Conservation (phyloP, 2,797 vertebrate species). For the Centroberyx gerrardi region DNA sequence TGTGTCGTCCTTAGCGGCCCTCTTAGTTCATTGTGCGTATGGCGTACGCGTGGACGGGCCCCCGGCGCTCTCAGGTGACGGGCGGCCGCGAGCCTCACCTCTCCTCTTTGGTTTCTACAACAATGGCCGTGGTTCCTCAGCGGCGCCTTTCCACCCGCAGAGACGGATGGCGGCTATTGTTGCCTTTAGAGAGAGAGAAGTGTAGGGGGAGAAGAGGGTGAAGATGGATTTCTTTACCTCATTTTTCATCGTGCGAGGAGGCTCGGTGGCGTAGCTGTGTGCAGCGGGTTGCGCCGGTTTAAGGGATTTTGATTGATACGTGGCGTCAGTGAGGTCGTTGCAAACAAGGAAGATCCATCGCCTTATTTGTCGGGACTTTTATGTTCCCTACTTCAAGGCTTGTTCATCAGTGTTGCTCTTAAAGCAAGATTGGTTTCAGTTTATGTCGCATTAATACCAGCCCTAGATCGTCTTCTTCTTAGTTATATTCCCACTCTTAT, state of each 20-base stretch:
- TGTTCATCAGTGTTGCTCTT: neutral
- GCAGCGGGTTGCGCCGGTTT: conserved; percentile 18
- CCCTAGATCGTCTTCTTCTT: neutral
- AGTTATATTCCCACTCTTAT: neutral
- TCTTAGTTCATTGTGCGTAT: conserved; percentile 54
- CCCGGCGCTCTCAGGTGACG: conserved; percentile 78
- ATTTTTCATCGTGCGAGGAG: conserved; percentile 49
- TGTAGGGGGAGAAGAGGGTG: conserved; percentile 47
- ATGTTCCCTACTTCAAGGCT: neutral
- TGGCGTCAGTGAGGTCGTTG: neutral
- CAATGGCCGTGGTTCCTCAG: conserved; percentile 58
- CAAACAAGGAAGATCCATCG: neutral
- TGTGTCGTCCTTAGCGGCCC: conserved; percentile 60
- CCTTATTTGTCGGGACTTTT: neutral
- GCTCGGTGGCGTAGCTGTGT: neutral
- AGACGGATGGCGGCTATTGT: conserved; percentile 75
- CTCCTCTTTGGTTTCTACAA: conserved; percentile 61
- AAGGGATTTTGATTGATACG: conserved; percentile 19
- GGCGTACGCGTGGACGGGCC: conserved; percentile 64
- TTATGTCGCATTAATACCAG: neutral
- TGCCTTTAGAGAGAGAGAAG: conserved; percentile 56
- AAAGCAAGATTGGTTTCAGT: neutral
- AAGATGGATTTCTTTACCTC: conserved; percentile 61
- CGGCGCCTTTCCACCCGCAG: conserved; percentile 60
- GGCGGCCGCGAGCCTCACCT: conserved; percentile 66